Base-by-base conservation (phyloP, 2,113 vertebrate genomes). In the Erythrolamprus reginae region DNA sequence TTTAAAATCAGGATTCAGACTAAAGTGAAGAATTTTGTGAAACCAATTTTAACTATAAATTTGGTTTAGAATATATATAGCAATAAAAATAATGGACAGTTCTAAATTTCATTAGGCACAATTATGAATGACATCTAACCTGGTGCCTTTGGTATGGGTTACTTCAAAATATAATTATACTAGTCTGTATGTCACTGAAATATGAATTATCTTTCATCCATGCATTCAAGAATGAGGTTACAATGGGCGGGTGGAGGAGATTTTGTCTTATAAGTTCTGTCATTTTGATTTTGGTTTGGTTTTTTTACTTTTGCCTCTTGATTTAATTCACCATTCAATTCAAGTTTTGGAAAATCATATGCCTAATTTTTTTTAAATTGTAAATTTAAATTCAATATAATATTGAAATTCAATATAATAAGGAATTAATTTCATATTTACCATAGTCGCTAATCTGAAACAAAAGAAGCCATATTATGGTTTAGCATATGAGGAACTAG, bases 281-380 rank as follows among this genome's bases (percentile, higher is more conserved):
- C 65, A 58, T 38, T 87, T 52, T 8, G 42, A 47, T 38, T 51
- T 88, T 88, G 86, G 28, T 13, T 88, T 77, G 45, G 42, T 42
- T 87, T 88, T 38, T 33, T 38, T 0, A 0, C 5, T 10, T 24
- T 3, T 19, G 65, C 47, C 58, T 90, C 53, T n/a, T 56, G 17
- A 38, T 47, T 85, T 87, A 61, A 88, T 10, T 55, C 45, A 0
- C 19, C 86, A 0, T 89, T 45, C 33, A 51, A 86, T 5, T 0
- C 0, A 38, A 65, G 10, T 84, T 84, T 90, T 84, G 26, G 89
- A 0, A 17, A 48, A 10, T 10, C 58, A 19, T 28, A 82, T 89
- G 21, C 26, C 82, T 24, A 13, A 42, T 24, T 52, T 0, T 0
- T 45, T 82, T 21, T 86, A 23, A 88, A 77, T 0, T 56, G 47